Conservation (phyloP, 53 echinoderm and acorn worm genomes). For the Echinarachnius parma region DNA sequence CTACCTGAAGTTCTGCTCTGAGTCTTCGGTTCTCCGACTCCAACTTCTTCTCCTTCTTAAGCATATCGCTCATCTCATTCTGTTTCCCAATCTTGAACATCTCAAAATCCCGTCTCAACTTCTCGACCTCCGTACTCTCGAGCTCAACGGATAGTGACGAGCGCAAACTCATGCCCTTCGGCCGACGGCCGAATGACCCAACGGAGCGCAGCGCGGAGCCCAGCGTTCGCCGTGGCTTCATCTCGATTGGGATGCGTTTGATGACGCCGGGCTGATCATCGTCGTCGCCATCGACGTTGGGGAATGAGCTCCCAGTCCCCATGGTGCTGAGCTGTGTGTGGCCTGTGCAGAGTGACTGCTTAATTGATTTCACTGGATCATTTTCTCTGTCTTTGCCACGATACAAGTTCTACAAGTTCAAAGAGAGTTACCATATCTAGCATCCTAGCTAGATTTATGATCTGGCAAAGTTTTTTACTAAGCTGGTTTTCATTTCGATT, state of each 20-base stretch:
- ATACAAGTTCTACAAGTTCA: too few species aligned
- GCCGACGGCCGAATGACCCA: constrained; percentile 77
- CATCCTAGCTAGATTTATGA: too few species aligned
- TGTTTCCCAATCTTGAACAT: constrained; percentile 93
- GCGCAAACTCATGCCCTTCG: constrained; percentile 79
- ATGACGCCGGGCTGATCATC: constrained; percentile 85
- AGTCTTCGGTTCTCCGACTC: constrained; percentile 89
- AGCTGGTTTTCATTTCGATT: too few species aligned
- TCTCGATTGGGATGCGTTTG: constrained; percentile 95
- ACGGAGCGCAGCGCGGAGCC: constrained; percentile 78
- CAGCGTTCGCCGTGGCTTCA: constrained; percentile 80
- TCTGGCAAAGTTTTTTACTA: too few species aligned
- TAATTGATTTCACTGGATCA: too few species aligned
- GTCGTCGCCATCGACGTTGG: constrained; percentile 69
- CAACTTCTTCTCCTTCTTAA: constrained; percentile 93
- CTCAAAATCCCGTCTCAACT: constrained; percentile 88
- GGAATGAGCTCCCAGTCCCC: constrained; percentile 96
- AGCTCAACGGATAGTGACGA: constrained; percentile 91
- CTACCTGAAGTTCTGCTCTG: constrained; percentile 94
- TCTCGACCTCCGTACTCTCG: constrained; percentile 88
- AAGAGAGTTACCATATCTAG: too few species aligned
- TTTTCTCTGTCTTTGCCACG: too few species aligned
- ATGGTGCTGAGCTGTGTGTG: too few species aligned
- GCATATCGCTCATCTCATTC: constrained; percentile 87
- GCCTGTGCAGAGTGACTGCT: too few species aligned